A percentile compares a stretch with the other conserved stretches of the same genome.
Evolutionary conservation across 1,140 invertebrate genomes (phyloP).

Genomic region (Bombus superbus): DNA sequence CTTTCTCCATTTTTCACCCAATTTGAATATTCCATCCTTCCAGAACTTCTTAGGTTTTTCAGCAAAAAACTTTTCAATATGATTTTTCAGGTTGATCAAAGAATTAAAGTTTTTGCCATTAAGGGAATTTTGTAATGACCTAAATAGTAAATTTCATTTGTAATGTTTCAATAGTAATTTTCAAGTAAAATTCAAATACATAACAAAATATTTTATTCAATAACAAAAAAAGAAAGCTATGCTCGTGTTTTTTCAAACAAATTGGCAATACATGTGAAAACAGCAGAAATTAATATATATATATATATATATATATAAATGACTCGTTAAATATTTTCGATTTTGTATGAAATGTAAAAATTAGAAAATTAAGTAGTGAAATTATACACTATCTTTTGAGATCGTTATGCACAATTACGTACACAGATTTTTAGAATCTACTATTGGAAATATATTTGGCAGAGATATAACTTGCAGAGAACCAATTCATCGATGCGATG

Average conservation of each 20-base stretch:
- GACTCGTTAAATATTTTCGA: not conserved
- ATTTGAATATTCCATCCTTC: too few species aligned
- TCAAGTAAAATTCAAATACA: not conserved
- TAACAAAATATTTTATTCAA: not conserved
- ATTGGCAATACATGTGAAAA: slow-evolving; percentile 10
- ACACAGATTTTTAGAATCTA: slow-evolving; percentile 74
- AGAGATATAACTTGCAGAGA: slow-evolving; percentile 79
- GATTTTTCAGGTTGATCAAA: too few species aligned
- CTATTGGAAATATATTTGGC: slow-evolving; percentile 77
- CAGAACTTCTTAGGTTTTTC: too few species aligned
- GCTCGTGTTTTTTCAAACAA: slow-evolving; percentile 16
- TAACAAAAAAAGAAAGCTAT: not conserved
- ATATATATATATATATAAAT: not conserved
- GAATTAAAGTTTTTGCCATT: too few species aligned
- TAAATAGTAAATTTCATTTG: too few species aligned
- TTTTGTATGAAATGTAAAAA: not conserved
- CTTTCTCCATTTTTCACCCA: too few species aligned
- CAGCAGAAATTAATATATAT: not conserved
- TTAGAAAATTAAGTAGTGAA: not conserved
- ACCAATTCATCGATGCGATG: slow-evolving; percentile 75
- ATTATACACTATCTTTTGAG: not conserved
- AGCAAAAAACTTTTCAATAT: too few species aligned
- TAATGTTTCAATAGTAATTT: too few species aligned
- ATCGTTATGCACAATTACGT: slow-evolving; percentile 71
- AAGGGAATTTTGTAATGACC: too few species aligned